phyloP scores from a whole-genome alignment of 2,888 invertebrate species.

The Julus scanicus region DNA sequence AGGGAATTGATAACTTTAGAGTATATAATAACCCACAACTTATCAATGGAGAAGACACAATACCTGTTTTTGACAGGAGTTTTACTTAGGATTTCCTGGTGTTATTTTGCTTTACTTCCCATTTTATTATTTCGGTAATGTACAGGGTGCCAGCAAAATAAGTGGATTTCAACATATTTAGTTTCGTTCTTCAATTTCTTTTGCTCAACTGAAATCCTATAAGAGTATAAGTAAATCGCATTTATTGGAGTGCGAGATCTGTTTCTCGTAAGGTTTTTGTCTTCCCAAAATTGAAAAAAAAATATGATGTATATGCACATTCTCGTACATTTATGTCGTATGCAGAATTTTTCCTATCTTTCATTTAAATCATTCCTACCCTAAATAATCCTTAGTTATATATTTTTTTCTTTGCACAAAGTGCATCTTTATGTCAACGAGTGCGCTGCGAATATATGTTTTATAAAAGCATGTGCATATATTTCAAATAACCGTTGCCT shows the following conservation, averaged over 20 bases:
- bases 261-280: neutral
- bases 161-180: neutral
- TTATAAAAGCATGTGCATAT: neutral
- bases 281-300: conserved; percentile 18
- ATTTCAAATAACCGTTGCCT: neutral
- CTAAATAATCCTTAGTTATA: neutral
- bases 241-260: conserved; percentile 20
- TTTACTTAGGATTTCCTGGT: neutral
- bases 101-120: neutral
- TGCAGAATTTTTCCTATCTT: neutral
- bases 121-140: neutral
- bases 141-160: neutral
- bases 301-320: neutral
- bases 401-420: neutral
- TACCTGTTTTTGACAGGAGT: neutral
- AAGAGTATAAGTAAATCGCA: neutral
- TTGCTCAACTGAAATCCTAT: neutral
- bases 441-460: neutral
- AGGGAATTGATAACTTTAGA: too few species aligned
- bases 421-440: conserved; percentile 25
- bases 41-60: too few species aligned
- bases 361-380: neutral
- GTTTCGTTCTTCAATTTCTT: neutral
- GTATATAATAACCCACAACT: too few species aligned
- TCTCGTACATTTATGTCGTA: neutral